phyloP scores from a whole-genome alignment of 2,113 vertebrate species.

The Pedionomus torquatus region DNA sequence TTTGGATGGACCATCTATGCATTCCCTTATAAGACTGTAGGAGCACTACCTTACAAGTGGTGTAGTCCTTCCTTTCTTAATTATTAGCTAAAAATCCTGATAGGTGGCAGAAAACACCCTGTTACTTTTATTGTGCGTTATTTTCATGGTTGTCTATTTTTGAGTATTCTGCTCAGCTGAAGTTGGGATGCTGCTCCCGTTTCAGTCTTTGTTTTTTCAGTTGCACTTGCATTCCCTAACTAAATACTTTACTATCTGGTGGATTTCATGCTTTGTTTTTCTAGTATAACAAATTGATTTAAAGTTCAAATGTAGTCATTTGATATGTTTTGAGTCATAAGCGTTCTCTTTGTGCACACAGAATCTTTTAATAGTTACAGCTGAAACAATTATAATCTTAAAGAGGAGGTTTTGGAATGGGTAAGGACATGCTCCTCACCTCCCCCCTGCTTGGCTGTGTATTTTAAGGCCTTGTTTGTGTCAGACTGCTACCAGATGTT shows the following conservation, averaged over 20 bases:
- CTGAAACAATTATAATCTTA: neutral
- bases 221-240: conserved; percentile 22
- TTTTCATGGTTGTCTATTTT: conserved; percentile 5
- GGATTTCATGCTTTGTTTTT: conserved; percentile 14
- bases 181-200: neutral
- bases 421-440: neutral
- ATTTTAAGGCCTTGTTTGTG: neutral
- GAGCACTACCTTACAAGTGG: neutral
- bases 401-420: neutral
- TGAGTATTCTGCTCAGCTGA: conserved; percentile 10
- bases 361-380: neutral
- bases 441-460: neutral
- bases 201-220: conserved; percentile 41
- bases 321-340: conserved; percentile 18
- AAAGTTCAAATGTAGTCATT: conserved; percentile 13
- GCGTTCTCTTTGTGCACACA: neutral
- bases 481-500: neutral
- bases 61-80: conserved; percentile 1
- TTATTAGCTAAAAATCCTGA: conserved; percentile 5
- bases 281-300: neutral
- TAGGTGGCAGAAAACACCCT: conserved; percentile 31
- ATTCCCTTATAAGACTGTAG: neutral
- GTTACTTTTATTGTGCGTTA: neutral
- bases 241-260: neutral
- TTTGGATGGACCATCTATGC: neutral